A percentile compares a stretch with the other conserved stretches of the same genome.
phyloP scores from a whole-genome alignment of 2,888 invertebrate species.

The Phengaris arion region DNA sequence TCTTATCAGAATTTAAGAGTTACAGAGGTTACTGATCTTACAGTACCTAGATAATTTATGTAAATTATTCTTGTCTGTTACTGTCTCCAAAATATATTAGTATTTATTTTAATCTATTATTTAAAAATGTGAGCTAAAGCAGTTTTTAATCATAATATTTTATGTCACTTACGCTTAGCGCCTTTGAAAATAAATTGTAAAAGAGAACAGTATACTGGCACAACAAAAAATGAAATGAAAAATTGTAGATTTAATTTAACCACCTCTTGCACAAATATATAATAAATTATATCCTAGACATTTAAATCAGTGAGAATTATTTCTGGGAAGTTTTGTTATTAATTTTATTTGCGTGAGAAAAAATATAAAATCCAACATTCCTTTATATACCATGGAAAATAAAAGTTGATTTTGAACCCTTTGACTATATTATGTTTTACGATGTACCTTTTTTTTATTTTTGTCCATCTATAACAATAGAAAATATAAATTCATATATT shows the following conservation, averaged over 20 bases:
- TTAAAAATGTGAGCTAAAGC: not conserved
- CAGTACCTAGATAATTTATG: not conserved
- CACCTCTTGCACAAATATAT: not conserved
- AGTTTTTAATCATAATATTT: not conserved
- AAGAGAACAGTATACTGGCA: slow-evolving; percentile 8
- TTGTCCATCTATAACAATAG: too few relatives aligned
- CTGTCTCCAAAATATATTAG: not conserved
- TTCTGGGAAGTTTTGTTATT: slow-evolving; percentile 21
- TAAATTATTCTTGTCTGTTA: not conserved
- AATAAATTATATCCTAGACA: slow-evolving; percentile 18
- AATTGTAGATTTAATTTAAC: slow-evolving; percentile 2
- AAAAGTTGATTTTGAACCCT: not conserved
- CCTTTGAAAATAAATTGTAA: not conserved
- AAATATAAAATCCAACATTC: slow-evolving; percentile 15
- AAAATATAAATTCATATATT: too few relatives aligned
- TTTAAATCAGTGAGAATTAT: slow-evolving; percentile 24
- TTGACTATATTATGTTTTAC: not conserved
- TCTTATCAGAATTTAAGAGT: not conserved
- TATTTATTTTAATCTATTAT: not conserved
- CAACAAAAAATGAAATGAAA: not conserved
- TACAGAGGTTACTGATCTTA: not conserved
- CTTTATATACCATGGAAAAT: not conserved
- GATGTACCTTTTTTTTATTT: not conserved
- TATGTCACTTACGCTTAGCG: not conserved
- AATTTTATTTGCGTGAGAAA: slow-evolving; percentile 17